Base-by-base conservation (phyloP, 2,888 invertebrate species). In the Papilio gigon region DNA sequence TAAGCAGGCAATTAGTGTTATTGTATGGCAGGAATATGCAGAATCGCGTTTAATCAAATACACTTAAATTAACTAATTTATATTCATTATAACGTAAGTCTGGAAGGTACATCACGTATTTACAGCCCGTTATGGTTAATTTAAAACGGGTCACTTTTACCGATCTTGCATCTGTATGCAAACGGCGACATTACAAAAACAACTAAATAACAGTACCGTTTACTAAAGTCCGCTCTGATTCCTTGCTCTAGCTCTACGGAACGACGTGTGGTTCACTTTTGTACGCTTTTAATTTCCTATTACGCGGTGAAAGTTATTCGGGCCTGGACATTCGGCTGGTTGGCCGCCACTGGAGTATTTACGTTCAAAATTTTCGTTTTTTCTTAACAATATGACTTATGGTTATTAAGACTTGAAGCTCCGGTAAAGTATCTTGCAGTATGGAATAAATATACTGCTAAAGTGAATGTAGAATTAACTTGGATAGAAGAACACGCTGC, bases 241-340 rank as follows among this genome's bases (percentile, higher is more conserved):
- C 11, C 59, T 30, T 64, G 12, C 59, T 47, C 20, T 58, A 56
- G 12, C 59, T 47, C 20, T 58, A 56, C 22, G 62, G 20, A 20
- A 25, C 25, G 58, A 61, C 53, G 65, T 40, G 58, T 68, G 63
- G 63, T 68, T 68, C 68, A 68, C 68, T 68, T 68, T 68, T 68
- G 37, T 42, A 63, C 35, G 35, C 58, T 14, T 53, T 68, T 64
- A 64, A 67, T 59, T 68, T 68, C 58, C 58, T 59, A 68, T 56
- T 17, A 22, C 35, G 17, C n/a, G 47, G 68, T 59, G 68, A 68
- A 68, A 68, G 68, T 68, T 47, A 25, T 22, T 12, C 42, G 44
- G 12, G 33, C 33, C 9, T 12, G 20, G n/a, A 33, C 14, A 53
- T 35, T 44, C n/a, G n/a, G n/a, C n/a, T 66, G 20, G 50, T 53